Percentiles rank a stretch among this genome's conserved stretches.
Conservation (phyloP, 2,113 vertebrate species). For the Elanoides forficatus region DNA sequence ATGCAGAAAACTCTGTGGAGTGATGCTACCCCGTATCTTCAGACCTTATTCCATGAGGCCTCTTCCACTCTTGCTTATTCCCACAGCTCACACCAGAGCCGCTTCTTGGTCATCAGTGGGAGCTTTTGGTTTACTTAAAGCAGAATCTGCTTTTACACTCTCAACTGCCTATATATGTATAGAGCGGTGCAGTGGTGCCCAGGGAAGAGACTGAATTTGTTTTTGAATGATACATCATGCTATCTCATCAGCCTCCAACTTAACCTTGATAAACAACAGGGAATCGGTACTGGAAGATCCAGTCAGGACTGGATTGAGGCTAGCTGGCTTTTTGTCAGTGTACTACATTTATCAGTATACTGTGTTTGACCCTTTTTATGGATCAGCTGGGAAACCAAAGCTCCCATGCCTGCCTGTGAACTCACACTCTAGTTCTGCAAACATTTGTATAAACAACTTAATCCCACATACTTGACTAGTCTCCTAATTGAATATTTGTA, state of each 20-base stretch:
- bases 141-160: background rate
- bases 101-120: background rate
- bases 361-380: constrained; percentile 13
- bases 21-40: background rate
- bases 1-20: background rate
- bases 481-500: constrained; percentile 53
- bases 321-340: background rate
- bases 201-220: background rate
- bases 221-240: background rate
- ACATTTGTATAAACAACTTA: constrained; percentile 36
- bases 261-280: background rate
- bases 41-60: background rate
- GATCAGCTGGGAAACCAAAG: constrained; percentile 34
- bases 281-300: background rate
- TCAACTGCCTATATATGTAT: fast-evolving
- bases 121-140: background rate
- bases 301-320: background rate
- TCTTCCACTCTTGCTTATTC: background rate
- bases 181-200: background rate
- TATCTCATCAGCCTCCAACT: background rate
- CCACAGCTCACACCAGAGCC: background rate
- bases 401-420: constrained; percentile 44
- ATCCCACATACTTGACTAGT: constrained; percentile 47
- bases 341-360: background rate
- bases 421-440: constrained; percentile 36